Conservation (phyloP, 2,113 vertebrate genomes). For the Corythornis madagascariensis region DNA sequence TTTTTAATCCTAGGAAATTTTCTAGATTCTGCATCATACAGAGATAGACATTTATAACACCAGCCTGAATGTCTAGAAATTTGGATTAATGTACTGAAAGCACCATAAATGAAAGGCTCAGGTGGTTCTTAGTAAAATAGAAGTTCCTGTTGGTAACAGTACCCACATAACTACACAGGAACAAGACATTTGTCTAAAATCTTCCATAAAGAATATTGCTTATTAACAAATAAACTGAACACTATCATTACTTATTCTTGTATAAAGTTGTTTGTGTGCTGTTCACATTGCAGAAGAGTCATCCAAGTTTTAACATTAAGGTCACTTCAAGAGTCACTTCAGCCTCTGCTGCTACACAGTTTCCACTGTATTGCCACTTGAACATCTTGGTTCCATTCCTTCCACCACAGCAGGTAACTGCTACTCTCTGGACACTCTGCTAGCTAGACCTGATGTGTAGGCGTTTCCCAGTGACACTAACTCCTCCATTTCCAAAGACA, state of each 20-base stretch:
- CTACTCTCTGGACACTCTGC: neutral
- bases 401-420: neutral
- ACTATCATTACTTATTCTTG: neutral
- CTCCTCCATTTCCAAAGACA: neutral
- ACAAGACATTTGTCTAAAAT: neutral
- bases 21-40: neutral
- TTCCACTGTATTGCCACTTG: neutral
- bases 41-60: neutral
- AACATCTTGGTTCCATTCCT: neutral
- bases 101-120: neutral
- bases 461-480: neutral
- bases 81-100: neutral
- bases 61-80: neutral
- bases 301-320: neutral
- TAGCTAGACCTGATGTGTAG: neutral
- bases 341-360: rapidly evolving
- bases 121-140: neutral
- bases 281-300: neutral
- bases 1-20: neutral
- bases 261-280: rapidly evolving
- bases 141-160: neutral
- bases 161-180: neutral
- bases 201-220: neutral
- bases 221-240: neutral
- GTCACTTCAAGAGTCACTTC: neutral